Conservation (phyloP, 2,797 vertebrate species). For the Eupleurogrammus muticus region DNA sequence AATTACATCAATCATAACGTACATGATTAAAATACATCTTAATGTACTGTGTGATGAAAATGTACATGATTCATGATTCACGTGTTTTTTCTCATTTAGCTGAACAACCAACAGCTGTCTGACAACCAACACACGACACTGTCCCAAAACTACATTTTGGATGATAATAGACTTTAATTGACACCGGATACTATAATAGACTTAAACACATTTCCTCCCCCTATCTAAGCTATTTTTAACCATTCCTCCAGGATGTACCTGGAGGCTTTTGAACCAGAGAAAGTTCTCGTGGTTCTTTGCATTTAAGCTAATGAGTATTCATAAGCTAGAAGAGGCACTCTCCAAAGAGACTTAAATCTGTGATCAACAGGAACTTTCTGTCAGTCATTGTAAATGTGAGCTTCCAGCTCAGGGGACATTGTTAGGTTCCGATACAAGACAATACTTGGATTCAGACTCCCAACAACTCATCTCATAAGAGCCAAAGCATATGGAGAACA, state of each 20-base stretch:
- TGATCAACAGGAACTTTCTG: slow-evolving; percentile 64
- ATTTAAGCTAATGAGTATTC: slow-evolving; percentile 60
- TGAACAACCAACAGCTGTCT: slow-evolving; percentile 13
- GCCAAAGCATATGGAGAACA: slow-evolving; percentile 58
- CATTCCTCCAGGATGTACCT: slow-evolving; percentile 37
- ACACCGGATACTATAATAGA: slow-evolving; percentile 27
- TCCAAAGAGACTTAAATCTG: slow-evolving; percentile 51
- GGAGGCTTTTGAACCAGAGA: slow-evolving; percentile 33
- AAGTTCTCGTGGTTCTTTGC: slow-evolving; percentile 18
- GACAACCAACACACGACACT: background rate
- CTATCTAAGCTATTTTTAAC: slow-evolving; percentile 36
- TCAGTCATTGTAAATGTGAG: slow-evolving; percentile 62
- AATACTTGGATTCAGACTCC: slow-evolving; percentile 26
- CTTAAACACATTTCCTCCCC: slow-evolving; percentile 29
- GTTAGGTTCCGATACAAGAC: slow-evolving; percentile 60
- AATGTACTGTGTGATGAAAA: slow-evolving; percentile 8
- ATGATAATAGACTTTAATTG: slow-evolving; percentile 5
- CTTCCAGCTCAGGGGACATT: slow-evolving; percentile 53
- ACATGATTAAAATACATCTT: slow-evolving; percentile 27
- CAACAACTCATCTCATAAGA: slow-evolving; percentile 41
- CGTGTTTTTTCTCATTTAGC: slow-evolving; percentile 4
- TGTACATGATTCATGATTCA: slow-evolving; percentile 20
- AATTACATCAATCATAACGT: slow-evolving; percentile 39
- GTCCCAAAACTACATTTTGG: slow-evolving; percentile 7
- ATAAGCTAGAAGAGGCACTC: slow-evolving; percentile 43